A percentile compares a stretch with the other conserved stretches of the same genome.
Conservation (phyloP, 2,797 vertebrate species). For the Megalops cyprinoides region DNA sequence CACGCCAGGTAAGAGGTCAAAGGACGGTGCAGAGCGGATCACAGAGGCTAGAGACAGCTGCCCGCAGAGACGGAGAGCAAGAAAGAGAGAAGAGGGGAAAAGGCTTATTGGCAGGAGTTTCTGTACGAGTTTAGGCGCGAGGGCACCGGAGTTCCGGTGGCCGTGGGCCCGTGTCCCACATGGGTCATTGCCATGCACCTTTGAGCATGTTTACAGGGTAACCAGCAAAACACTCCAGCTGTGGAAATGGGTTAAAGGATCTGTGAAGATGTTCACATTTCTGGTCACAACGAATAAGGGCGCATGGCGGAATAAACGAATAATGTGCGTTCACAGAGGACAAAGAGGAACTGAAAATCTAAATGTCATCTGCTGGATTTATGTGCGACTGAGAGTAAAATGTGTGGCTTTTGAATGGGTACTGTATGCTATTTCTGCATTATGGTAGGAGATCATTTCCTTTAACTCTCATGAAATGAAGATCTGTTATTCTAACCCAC, state of each 20-base stretch:
- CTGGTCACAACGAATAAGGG: no score
- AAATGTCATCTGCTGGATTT: no score
- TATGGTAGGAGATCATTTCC: no score
- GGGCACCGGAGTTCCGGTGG: background rate
- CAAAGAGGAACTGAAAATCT: no score
- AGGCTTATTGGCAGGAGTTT: background rate
- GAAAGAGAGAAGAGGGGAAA: background rate
- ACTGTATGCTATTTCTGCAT: no score
- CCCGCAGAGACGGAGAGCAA: background rate
- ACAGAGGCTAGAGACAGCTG: no score
- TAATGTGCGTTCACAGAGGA: no score
- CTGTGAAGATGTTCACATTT: background rate
- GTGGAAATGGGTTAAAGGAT: no score
- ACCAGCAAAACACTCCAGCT: background rate
- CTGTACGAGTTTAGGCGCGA: background rate
- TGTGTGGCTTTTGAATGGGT: background rate
- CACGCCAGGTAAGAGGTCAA: background rate
- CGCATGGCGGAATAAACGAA: no score
- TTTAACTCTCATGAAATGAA: no score
- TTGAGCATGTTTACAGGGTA: no score
- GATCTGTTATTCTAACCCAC: background rate
- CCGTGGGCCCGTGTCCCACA: background rate
- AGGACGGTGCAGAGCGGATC: background rate
- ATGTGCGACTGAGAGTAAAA: background rate
- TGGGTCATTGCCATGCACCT: no score